Conservation (phyloP, 1,140 invertebrate species). For the Musca domestica region DNA sequence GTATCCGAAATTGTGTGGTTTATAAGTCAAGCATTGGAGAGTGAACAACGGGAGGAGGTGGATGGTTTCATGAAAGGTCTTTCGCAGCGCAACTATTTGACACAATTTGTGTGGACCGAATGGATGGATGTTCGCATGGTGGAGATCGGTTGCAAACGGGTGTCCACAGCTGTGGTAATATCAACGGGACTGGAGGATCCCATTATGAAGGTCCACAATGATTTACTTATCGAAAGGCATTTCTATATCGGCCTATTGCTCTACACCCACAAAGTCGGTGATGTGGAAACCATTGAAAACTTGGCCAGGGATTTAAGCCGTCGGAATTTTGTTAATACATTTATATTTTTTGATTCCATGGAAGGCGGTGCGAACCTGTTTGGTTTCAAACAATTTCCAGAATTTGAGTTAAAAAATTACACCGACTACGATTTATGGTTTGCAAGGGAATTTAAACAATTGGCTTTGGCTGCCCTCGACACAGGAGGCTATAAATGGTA, state of each 20-base stretch:
- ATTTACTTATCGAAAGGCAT: constrained; percentile 36
- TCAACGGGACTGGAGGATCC: constrained; percentile 34
- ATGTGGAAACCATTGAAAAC: constrained; percentile 29
- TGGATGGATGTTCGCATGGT: constrained; percentile 34
- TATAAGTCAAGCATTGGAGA: not conserved
- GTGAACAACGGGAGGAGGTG: not conserved
- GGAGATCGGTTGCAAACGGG: constrained; percentile 29
- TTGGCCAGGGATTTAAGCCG: constrained; percentile 26
- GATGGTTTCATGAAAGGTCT: not conserved
- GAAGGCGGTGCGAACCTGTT: constrained; percentile 35
- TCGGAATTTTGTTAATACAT: constrained; percentile 36
- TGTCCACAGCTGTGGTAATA: constrained; percentile 36
- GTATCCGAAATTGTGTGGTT: too few species aligned
- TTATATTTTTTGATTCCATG: constrained; percentile 32
- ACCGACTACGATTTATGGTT: too few species aligned
- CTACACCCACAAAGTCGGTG: constrained; percentile 28
- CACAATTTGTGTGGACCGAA: constrained; percentile 36
- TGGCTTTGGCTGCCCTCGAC: not conserved
- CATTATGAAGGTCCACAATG: constrained; percentile 35
- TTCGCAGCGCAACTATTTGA: not conserved
- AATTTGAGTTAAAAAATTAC: constrained; percentile 30
- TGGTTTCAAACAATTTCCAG: constrained; percentile 32
- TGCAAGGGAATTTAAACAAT: constrained; percentile 9
- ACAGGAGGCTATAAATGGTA: constrained; percentile 40
- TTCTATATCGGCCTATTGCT: constrained; percentile 36